phyloP scores from a whole-genome alignment of 1,140 invertebrate species.

The Temnothorax nylanderi region DNA sequence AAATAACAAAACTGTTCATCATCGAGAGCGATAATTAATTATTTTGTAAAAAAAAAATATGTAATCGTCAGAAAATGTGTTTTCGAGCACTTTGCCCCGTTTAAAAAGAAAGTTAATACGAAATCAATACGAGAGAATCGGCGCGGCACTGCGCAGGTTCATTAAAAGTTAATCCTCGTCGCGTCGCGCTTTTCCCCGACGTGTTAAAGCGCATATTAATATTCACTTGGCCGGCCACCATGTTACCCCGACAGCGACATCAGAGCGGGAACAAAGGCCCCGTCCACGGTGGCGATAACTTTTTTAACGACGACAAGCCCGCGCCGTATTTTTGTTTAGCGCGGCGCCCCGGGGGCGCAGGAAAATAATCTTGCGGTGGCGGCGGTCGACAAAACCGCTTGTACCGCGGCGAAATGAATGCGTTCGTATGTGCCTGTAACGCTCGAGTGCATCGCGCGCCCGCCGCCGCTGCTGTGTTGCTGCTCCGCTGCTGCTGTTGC shows the following conservation, averaged over 20 bases:
- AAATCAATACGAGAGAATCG: conserved; percentile 56
- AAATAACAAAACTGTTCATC: conserved; percentile 12
- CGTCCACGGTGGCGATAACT: conserved; percentile 60
- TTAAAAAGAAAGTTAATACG: conserved; percentile 33
- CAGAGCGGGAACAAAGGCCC: conserved; percentile 8
- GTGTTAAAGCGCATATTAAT: conserved; percentile 70
- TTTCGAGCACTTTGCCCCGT: conserved; percentile 3
- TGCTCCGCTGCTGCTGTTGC: neutral
- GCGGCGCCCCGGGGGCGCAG: conserved; percentile 21
- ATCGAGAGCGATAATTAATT: conserved; percentile 19
- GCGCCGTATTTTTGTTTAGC: conserved; percentile 69
- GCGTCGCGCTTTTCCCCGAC: conserved; percentile 41
- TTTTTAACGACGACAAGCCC: conserved; percentile 74
- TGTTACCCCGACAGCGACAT: conserved; percentile 24
- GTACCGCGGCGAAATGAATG: conserved; percentile 59
- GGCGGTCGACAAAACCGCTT: conserved; percentile 54
- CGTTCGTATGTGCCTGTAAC: conserved; percentile 60
- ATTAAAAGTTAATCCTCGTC: conserved; percentile 54
- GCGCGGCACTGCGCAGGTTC: conserved; percentile 34
- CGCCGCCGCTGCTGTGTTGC: neutral
- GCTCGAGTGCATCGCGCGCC: conserved; percentile 40
- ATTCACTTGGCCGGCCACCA: conserved; percentile 56
- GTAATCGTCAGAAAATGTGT: neutral
- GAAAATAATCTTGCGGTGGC: conserved; percentile 54
- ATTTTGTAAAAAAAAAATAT: neutral